A percentile compares a stretch with the other conserved stretches of the same genome.
Conservation (phyloP, 2,888 invertebrate species). For the Dinocampus coccinellae region DNA sequence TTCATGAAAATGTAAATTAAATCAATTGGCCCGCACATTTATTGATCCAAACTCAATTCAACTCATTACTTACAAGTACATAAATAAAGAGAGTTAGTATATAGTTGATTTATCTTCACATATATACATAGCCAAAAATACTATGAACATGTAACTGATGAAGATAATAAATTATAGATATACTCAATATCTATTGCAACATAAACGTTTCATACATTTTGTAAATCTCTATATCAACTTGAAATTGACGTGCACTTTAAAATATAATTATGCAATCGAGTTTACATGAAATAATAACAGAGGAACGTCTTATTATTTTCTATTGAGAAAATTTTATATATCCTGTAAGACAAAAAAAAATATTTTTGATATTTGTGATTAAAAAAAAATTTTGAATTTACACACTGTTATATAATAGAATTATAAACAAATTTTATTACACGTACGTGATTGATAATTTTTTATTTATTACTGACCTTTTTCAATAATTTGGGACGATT, state of each 20-base stretch:
- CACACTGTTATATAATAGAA: no score
- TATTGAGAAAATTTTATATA: no score
- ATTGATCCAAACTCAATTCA: background rate
- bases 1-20: background rate
- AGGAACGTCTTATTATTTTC: no score
- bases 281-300: background rate
- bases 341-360: no score
- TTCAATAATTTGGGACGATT: slow-evolving; percentile 76
- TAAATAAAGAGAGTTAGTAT: background rate
- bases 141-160: background rate
- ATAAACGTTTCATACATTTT: background rate
- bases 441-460: no score
- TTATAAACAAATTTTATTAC: no score
- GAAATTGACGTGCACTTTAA: background rate
- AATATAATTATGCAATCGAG: background rate
- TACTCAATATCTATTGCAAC: background rate
- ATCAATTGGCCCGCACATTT: background rate
- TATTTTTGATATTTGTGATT: no score
- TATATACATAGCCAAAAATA: background rate
- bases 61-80: background rate
- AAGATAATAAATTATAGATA: background rate
- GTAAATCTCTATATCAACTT: background rate
- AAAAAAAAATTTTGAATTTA: no score
- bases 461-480: slow-evolving; percentile 66
- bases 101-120: background rate